These are phyloP conservation scores for Lutjanus campechanus DNA, from an alignment of 2,797 vertebrate species.

Conservation along the genomic window DNA sequence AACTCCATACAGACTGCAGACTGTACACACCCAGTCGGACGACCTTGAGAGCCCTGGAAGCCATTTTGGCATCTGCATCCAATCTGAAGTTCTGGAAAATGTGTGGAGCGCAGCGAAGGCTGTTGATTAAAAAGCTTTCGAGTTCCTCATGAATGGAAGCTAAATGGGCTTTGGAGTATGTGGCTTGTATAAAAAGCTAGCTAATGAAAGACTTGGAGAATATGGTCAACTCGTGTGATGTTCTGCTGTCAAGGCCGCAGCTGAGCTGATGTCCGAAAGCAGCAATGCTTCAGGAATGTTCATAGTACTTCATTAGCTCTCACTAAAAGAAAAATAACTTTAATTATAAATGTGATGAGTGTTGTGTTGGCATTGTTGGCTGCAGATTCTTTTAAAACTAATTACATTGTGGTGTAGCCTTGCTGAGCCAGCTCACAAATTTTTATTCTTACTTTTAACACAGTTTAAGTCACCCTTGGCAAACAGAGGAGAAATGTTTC, in stretches of 20 bases:
- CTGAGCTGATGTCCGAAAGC: neutral
- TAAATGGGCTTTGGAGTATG: conserved; percentile 1
- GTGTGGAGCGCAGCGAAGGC: neutral
- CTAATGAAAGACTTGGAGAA: conserved; percentile 31
- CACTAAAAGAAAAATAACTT: neutral
- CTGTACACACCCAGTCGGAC: conserved; percentile 1
- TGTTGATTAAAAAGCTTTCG: conserved; percentile 11
- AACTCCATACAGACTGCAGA: conserved; percentile 23
- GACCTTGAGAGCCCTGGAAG: conserved; percentile 32
- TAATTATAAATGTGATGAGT: neutral
- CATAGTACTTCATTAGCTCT: neutral
- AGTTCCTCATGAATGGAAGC: neutral
- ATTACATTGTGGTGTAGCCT: neutral
- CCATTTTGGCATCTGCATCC: conserved; percentile 25
- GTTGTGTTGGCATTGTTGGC: neutral
- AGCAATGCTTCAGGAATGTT: neutral
- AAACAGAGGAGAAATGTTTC: conserved; percentile 21
- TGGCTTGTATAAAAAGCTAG: conserved; percentile 12
- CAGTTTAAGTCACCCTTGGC: conserved; percentile 2
- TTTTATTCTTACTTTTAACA: neutral
- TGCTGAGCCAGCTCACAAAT: neutral
- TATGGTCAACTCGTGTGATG: conserved; percentile 18
- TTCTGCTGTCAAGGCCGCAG: conserved; percentile 8
- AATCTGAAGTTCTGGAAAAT: conserved; percentile 19
- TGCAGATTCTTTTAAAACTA: neutral